Conservation (phyloP, 2,797 vertebrate species). For the Semaprochilodus insignis region DNA sequence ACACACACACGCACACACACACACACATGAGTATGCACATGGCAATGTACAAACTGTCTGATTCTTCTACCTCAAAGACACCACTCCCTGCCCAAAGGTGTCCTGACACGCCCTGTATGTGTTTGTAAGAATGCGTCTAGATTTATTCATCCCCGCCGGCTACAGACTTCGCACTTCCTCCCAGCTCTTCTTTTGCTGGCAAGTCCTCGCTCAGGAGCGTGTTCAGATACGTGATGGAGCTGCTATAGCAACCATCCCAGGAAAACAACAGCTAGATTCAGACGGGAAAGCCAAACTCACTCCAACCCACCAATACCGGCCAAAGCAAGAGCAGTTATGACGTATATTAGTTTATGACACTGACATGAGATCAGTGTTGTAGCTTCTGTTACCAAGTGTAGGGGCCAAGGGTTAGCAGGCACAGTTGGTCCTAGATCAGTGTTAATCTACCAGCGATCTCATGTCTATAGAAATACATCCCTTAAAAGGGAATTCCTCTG, state of each 20-base stretch:
- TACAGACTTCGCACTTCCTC: constrained; percentile 68
- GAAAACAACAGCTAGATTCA: not conserved
- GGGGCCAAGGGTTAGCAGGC: not conserved
- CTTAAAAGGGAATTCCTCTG: not conserved
- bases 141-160: constrained; percentile 65
- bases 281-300: not conserved
- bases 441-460: not conserved
- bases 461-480: not conserved
- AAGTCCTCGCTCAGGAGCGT: not conserved
- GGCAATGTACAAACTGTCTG: constrained; percentile 55
- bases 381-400: not conserved
- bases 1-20: constrained; percentile 48
- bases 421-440: not conserved
- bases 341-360: too few species aligned
- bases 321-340: not conserved
- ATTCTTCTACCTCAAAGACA: constrained; percentile 56
- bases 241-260: constrained; percentile 29
- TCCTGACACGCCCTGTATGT: constrained; percentile 26
- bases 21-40: constrained; percentile 48
- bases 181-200: constrained; percentile 55
- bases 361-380: not conserved
- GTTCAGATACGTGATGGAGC: constrained; percentile 4
- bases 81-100: constrained; percentile 65
- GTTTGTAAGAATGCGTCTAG: constrained; percentile 36
- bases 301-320: not conserved